Evolutionary conservation across 2,888 invertebrate species (phyloP).

Genomic region (Dorcus parallelipipedus): DNA sequence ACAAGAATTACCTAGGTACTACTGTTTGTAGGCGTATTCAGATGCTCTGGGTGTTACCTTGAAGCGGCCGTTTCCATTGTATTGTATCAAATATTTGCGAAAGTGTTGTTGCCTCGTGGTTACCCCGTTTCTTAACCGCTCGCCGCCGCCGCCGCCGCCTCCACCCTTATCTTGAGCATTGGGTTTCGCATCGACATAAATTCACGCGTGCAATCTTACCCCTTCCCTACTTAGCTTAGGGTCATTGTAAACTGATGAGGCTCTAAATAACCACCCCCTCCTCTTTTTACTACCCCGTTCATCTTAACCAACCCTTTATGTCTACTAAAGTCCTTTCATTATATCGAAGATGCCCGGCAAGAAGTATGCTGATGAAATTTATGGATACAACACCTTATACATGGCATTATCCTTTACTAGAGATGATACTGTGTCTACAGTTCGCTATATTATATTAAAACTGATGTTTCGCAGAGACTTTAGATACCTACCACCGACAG

Average conservation of each 20-base stretch:
- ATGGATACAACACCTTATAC: constrained; percentile 13
- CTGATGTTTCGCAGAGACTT: not conserved
- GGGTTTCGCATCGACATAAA: constrained; percentile 43
- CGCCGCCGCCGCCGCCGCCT: not conserved
- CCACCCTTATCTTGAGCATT: constrained; percentile 31
- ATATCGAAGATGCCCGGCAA: constrained; percentile 41
- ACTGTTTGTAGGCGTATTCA: too few species aligned
- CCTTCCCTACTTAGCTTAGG: constrained; percentile 35
- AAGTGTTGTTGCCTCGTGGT: not conserved
- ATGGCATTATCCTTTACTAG: constrained; percentile 7
- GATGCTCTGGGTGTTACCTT: too few species aligned
- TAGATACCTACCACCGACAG: too few species aligned
- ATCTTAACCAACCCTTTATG: constrained; percentile 22
- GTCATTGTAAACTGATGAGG: constrained; percentile 69
- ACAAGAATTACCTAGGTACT: too few species aligned
- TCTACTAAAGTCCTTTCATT: constrained; percentile 39
- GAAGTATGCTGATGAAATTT: constrained; percentile 21
- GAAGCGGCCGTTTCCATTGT: too few species aligned
- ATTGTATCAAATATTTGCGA: too few species aligned
- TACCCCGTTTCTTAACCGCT: not conserved
- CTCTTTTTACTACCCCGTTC: constrained; percentile 41
- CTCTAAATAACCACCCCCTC: constrained; percentile 56
- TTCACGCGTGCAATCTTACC: constrained; percentile 32
- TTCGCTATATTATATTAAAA: not conserved
- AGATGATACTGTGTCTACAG: constrained; percentile 1